A percentile compares a stretch with the other conserved stretches of the same genome.
Evolutionary conservation across 2,113 vertebrate species (phyloP).

Genomic region (Nyctibius bracteatus): DNA sequence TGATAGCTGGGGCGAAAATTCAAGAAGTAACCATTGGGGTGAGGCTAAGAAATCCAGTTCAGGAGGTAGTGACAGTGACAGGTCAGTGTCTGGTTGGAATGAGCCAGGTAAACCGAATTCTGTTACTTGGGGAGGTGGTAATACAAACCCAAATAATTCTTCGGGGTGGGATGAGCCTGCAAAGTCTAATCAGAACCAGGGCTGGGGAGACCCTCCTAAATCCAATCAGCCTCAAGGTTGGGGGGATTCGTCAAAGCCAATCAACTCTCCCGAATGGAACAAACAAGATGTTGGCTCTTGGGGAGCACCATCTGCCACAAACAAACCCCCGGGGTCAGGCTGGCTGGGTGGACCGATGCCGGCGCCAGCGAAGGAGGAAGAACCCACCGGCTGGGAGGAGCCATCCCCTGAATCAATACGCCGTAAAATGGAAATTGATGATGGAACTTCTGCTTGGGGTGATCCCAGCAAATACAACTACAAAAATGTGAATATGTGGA

Average conservation of each 20-base stretch:
- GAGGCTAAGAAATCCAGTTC: constrained; percentile 87
- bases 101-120: constrained; percentile 82
- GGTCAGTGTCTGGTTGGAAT: constrained; percentile 90
- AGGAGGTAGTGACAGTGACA: constrained; percentile 86
- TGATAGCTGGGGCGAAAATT: constrained; percentile 79
- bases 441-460: constrained; percentile 97
- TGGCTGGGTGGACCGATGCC: constrained; percentile 91
- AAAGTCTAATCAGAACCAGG: constrained; percentile 80
- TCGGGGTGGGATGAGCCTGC: constrained; percentile 81
- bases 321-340: constrained; percentile 74
- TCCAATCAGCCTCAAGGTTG: constrained; percentile 78
- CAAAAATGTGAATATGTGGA: constrained; percentile 93
- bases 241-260: constrained; percentile 82
- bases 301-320: constrained; percentile 67
- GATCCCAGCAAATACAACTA: constrained; percentile 88
- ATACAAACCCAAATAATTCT: constrained; percentile 75
- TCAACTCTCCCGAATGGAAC: constrained; percentile 85
- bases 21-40: constrained; percentile 87
- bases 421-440: constrained; percentile 95
- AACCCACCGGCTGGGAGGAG: constrained; percentile 93
- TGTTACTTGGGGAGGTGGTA: constrained; percentile 84
- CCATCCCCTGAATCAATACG: constrained; percentile 94
- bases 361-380: constrained; percentile 82
- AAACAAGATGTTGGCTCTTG: constrained; percentile 85
- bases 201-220: constrained; percentile 86